phyloP scores from a whole-genome alignment of 2,888 invertebrate genomes.

The Agrypnus murinus region DNA sequence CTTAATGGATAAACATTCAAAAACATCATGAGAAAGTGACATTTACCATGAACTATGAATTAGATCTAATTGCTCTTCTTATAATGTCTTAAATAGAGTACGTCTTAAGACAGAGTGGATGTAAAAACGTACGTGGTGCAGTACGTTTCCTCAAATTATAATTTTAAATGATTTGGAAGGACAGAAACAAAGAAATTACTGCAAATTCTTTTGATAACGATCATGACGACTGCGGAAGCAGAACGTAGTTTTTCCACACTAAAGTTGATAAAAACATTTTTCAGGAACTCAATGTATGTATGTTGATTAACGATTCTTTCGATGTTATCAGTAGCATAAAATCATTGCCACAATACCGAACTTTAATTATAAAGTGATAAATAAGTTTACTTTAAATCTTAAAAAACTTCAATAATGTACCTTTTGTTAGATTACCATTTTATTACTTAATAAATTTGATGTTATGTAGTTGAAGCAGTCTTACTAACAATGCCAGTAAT shows the following conservation, averaged over 20 bases:
- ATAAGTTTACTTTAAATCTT: too few relatives aligned
- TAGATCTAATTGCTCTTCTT: background rate
- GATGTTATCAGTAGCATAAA: background rate
- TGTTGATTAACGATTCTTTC: background rate
- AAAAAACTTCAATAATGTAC: too few relatives aligned
- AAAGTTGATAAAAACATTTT: slow-evolving; percentile 20
- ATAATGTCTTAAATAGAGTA: slow-evolving; percentile 8
- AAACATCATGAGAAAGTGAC: too few relatives aligned
- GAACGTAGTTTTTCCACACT: slow-evolving; percentile 1
- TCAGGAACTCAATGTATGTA: background rate
- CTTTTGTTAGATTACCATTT: too few relatives aligned
- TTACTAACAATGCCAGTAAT: too few relatives aligned
- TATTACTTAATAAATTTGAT: too few relatives aligned
- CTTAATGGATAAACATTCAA: too few relatives aligned
- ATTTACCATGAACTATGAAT: slow-evolving; percentile 12
- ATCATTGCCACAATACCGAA: background rate
- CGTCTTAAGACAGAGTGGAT: slow-evolving; percentile 11
- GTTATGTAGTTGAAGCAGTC: too few relatives aligned
- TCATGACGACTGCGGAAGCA: slow-evolving; percentile 26
- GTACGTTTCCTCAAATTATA: background rate
- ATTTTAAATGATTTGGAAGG: background rate
- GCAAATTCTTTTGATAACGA: slow-evolving; percentile 14
- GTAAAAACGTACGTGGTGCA: background rate
- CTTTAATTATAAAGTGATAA: slow-evolving; percentile 23
- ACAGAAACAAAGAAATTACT: slow-evolving; percentile 12